A percentile compares a stretch with the other conserved stretches of the same genome.
These are phyloP conservation scores for Aphrophora alni DNA, from an alignment of 2,888 invertebrate species.

Conservation along the genomic window DNA sequence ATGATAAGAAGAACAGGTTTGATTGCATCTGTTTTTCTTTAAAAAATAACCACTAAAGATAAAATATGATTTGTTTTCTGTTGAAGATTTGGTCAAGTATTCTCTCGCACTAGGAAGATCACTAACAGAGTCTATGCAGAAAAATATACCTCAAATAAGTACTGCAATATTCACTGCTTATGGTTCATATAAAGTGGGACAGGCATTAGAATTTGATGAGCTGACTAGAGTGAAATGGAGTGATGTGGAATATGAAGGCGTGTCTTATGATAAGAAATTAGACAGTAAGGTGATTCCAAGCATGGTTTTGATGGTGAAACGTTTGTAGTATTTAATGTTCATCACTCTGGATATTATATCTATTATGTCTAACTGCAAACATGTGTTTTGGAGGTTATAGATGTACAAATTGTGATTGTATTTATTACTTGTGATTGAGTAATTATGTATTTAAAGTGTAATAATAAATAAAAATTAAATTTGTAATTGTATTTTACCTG, in stretches of 20 bases:
- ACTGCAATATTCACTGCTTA: not conserved
- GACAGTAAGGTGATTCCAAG: not conserved
- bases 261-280: not conserved
- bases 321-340: not conserved
- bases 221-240: not conserved
- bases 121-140: not conserved
- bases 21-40: too few species aligned
- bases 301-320: not conserved
- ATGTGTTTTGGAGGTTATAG: too few species aligned
- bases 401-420: too few species aligned
- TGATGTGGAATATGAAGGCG: not conserved
- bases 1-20: too few species aligned
- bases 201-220: not conserved
- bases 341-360: too few species aligned
- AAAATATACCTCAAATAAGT: not conserved
- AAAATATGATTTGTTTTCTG: not conserved
- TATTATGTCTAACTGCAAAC: too few species aligned
- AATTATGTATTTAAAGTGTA: too few species aligned
- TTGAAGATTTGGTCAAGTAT: not conserved
- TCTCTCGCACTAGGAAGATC: not conserved
- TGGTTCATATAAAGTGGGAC: not conserved
- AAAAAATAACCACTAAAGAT: too few species aligned
- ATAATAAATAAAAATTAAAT: too few species aligned
- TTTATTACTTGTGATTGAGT: too few species aligned
- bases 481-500: too few species aligned